Percentiles rank a stretch among this genome's conserved stretches.
Evolutionary conservation across 1,140 invertebrate species (phyloP).

Genomic region (Cydia fagiglandana): DNA sequence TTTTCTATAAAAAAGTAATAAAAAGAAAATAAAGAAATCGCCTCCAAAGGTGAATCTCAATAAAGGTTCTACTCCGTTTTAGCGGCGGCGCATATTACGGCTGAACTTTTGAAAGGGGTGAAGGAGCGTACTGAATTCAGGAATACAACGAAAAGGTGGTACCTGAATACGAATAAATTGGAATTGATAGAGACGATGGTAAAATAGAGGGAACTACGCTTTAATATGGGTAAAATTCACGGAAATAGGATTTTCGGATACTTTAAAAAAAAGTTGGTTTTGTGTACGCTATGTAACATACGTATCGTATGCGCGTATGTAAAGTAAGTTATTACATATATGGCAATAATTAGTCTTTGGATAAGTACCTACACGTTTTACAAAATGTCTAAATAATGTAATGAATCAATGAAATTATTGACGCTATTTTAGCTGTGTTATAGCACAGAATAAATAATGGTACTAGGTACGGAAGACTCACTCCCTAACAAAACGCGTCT

Average conservation of each 20-base stretch:
- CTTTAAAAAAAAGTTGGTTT: neutral
- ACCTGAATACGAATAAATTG: constrained; percentile 69
- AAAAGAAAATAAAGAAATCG: constrained; percentile 50
- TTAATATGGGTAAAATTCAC: neutral
- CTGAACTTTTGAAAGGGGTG: constrained; percentile 70
- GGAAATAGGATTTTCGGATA: neutral
- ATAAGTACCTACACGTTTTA: no score
- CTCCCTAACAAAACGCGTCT: no score
- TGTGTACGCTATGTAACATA: no score
- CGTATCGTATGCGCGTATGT: no score
- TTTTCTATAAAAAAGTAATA: constrained; percentile 63
- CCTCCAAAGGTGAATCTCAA: constrained; percentile 68
- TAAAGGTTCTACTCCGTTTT: constrained; percentile 59
- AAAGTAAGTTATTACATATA: no score
- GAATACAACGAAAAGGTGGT: constrained; percentile 74
- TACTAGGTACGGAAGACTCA: no score
- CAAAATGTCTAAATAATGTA: no score
- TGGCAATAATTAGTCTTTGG: no score
- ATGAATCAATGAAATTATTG: neutral
- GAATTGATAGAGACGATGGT: constrained; percentile 43
- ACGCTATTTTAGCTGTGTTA: neutral
- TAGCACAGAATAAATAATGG: no score
- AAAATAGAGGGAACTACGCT: constrained; percentile 21
- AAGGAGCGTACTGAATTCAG: constrained; percentile 59
- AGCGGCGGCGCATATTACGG: constrained; percentile 59